Conservation (phyloP, 2,888 invertebrate species). For the Acleris sparsana region DNA sequence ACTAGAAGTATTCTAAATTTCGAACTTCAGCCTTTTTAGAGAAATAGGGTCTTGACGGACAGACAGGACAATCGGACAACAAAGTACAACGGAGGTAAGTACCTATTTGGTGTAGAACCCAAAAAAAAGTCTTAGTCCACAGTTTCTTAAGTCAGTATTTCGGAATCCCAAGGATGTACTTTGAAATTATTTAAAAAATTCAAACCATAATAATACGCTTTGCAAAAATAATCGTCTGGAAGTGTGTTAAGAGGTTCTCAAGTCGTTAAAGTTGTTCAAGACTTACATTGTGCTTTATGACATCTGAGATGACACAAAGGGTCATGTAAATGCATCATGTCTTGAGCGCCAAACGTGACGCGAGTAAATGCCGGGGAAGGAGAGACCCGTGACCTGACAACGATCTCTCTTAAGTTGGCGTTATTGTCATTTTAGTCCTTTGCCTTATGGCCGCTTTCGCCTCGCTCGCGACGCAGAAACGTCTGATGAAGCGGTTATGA, state of each 20-base stretch:
- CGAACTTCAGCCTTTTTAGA: no score
- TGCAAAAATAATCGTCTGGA: not conserved
- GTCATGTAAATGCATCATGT: constrained; percentile 32
- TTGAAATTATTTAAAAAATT: not conserved
- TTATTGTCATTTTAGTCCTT: constrained; percentile 6
- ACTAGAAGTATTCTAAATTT: no score
- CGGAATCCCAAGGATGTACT: no score
- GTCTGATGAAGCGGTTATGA: no score
- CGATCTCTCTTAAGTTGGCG: constrained; percentile 20
- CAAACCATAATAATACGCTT: not conserved
- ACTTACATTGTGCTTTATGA: constrained; percentile 14
- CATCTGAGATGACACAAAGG: constrained; percentile 20
- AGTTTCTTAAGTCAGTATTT: no score
- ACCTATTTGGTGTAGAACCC: no score
- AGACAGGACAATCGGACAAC: no score
- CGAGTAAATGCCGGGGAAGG: constrained; percentile 16
- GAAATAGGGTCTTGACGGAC: no score
- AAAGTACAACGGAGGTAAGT: no score
- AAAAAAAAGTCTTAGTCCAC: no score
- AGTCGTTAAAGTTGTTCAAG: not conserved
- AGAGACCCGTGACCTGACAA: constrained; percentile 33
- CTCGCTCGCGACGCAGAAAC: not conserved
- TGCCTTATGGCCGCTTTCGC: constrained; percentile 18
- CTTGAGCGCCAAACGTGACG: constrained; percentile 29
- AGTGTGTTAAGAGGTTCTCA: not conserved